phyloP scores from a whole-genome alignment of 92 coral and sea anemone genomes.

The Metridium senile region DNA sequence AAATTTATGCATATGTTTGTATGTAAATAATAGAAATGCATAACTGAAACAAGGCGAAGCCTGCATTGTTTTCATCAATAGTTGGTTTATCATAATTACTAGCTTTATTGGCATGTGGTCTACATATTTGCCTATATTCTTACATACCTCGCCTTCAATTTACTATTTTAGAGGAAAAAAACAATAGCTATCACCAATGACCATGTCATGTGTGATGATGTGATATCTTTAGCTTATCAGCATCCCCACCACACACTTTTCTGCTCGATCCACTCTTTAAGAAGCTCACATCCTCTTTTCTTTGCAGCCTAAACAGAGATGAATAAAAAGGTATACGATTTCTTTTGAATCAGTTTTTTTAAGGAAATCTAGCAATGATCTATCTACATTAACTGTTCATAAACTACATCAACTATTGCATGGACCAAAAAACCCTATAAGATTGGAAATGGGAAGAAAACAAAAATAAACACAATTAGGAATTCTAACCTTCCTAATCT shows the following conservation, averaged over 20 bases:
- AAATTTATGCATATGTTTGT: background rate
- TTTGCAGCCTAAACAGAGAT: constrained; percentile 52
- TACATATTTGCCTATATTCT: too few relatives aligned
- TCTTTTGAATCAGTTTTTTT: background rate
- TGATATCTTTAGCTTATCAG: constrained; percentile 47
- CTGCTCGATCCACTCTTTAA: constrained; percentile 57
- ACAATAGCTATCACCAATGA: too few relatives aligned
- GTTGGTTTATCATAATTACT: too few relatives aligned
- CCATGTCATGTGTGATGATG: background rate
- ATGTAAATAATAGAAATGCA: background rate
- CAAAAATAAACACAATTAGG: background rate
- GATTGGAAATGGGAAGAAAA: background rate
- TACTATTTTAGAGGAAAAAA: too few relatives aligned
- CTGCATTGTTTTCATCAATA: too few relatives aligned
- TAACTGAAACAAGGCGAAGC: too few relatives aligned
- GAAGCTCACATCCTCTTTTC: constrained; percentile 47
- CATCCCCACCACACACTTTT: constrained; percentile 62
- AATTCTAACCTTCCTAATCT: constrained; percentile 13
- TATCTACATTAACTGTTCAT: background rate
- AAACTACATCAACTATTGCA: background rate
- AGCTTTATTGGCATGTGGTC: too few relatives aligned
- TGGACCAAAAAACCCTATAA: background rate
- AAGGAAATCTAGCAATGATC: background rate
- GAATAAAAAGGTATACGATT: constrained; percentile 2
- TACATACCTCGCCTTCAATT: too few relatives aligned